These are phyloP conservation scores for Dinoponera quadriceps DNA, from an alignment of 1,140 invertebrate genomes.

Conservation along the genomic window DNA sequence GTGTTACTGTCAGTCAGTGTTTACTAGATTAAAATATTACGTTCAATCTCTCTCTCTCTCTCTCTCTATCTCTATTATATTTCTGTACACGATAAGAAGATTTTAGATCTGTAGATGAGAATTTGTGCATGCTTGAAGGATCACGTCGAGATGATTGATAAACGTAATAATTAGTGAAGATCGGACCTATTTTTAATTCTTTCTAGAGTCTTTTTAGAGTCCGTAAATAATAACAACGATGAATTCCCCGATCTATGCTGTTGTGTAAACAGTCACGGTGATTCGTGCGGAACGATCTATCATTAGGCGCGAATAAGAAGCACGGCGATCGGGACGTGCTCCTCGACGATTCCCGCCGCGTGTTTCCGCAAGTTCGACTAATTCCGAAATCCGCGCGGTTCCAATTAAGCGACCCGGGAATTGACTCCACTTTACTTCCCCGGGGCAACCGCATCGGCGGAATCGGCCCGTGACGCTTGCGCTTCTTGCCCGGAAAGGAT, in stretches of 20 bases:
- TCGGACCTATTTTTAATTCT: no score
- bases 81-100: no score
- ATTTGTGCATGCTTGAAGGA: no score
- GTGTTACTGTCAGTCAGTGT: no score
- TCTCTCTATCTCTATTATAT: no score
- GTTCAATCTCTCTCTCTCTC: no score
- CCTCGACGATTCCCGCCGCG: background rate
- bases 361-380: background rate
- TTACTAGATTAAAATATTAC: no score
- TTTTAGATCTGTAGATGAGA: no score
- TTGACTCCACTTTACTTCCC: background rate
- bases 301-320: background rate
- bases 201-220: no score
- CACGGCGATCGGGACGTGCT: background rate
- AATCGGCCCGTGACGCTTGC: slow-evolving; percentile 25
- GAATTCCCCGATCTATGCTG: background rate
- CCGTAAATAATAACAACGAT: background rate
- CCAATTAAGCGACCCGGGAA: slow-evolving; percentile 17
- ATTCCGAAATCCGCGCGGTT: slow-evolving; percentile 1
- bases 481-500: slow-evolving; percentile 29
- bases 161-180: no score
- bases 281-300: background rate
- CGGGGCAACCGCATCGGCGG: background rate
- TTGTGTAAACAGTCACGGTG: background rate
- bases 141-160: no score